These are phyloP conservation scores for Globia sparganii DNA, from an alignment of 2,888 invertebrate species.

Conservation along the genomic window DNA sequence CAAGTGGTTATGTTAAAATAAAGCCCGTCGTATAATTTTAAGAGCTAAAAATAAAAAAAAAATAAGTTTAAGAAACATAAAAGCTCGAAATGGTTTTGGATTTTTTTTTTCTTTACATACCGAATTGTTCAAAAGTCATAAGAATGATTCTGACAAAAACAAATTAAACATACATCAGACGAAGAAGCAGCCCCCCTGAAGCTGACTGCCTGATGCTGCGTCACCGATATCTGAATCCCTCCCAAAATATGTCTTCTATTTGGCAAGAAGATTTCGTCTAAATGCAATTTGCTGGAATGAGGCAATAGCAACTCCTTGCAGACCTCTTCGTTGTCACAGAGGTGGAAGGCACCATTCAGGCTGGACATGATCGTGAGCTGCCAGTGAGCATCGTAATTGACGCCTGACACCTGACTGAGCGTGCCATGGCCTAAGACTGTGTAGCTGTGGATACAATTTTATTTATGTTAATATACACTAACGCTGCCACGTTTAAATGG, in stretches of 20 bases:
- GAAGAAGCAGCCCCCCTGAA: conserved; percentile 81
- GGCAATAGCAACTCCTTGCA: conserved; percentile 76
- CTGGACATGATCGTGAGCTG: conserved; percentile 80
- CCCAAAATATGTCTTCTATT: conserved; percentile 85
- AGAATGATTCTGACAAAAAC: neutral
- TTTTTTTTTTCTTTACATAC: no score
- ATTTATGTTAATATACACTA: neutral
- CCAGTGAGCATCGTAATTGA: conserved; percentile 78
- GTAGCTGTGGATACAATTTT: conserved; percentile 73
- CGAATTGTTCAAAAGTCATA: neutral
- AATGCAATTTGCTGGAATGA: conserved; percentile 75
- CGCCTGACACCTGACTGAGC: conserved; percentile 65
- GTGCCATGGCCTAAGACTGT: conserved; percentile 82
- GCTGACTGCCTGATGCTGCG: conserved; percentile 78
- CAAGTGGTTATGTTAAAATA: no score
- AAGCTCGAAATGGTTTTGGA: no score
- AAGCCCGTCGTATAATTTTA: no score
- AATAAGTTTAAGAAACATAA: no score
- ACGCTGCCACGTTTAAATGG: neutral
- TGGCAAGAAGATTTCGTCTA: conserved; percentile 84
- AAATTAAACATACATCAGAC: conserved; percentile 73
- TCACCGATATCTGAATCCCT: conserved; percentile 79
- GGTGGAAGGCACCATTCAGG: conserved; percentile 77
- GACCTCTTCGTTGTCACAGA: conserved; percentile 79
- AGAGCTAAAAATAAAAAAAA: no score